Percentiles rank a stretch among this genome's conserved stretches.
Evolutionary conservation across 2,113 vertebrate genomes (phyloP).

Genomic region (Herpetotheres cachinnans): DNA sequence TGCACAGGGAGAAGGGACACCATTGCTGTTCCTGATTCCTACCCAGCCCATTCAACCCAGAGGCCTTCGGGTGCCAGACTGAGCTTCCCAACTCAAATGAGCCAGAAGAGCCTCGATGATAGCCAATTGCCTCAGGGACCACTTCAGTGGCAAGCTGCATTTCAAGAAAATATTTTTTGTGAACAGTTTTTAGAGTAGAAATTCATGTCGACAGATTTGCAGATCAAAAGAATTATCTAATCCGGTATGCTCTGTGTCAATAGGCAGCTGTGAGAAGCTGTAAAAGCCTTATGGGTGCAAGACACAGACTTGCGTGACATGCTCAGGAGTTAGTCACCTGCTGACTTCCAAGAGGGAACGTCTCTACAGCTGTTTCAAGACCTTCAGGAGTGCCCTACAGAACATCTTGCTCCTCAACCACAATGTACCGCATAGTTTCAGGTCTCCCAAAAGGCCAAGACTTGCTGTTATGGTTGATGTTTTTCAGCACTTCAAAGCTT

Average conservation of each 20-base stretch:
- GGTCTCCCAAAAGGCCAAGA: not conserved
- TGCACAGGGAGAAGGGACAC: not conserved
- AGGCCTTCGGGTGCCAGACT: not conserved
- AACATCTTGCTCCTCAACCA: not conserved
- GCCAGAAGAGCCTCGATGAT: not conserved
- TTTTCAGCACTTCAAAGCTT: not conserved
- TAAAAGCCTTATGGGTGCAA: not conserved
- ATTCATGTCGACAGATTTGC: not conserved
- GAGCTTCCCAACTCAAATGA: not conserved
- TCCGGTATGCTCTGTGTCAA: not conserved
- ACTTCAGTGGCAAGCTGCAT: not conserved
- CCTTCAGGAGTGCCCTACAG: not conserved
- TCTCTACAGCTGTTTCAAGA: not conserved
- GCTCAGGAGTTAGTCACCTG: not conserved
- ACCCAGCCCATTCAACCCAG: not conserved
- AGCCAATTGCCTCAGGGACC: not conserved
- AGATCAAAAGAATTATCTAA: not conserved
- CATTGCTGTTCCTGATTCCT: rapidly evolving
- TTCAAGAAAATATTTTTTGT: not conserved
- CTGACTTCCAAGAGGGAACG: not conserved
- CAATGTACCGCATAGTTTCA: not conserved
- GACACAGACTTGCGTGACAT: too few relatives aligned
- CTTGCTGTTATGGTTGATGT: not conserved
- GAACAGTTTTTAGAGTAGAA: not conserved
- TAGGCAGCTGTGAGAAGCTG: not conserved